These are phyloP conservation scores for Taxidea taxus DNA, from an alignment of 2,113 vertebrate genomes.

Conservation along the genomic window DNA sequence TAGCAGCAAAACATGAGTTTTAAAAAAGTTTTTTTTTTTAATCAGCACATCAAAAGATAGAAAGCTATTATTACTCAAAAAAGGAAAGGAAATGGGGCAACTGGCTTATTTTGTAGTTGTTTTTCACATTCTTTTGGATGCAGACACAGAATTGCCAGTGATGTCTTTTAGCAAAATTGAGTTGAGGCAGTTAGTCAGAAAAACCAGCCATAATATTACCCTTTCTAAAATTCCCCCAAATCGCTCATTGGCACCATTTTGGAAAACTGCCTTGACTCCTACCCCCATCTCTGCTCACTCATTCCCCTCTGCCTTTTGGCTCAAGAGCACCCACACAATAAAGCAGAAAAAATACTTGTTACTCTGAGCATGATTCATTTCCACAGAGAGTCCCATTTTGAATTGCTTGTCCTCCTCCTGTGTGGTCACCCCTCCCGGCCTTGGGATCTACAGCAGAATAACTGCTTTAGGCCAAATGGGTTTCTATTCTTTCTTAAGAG, in stretches of 20 bases:
- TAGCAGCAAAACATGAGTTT: constrained; percentile 38
- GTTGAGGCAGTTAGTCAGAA: constrained; percentile 50
- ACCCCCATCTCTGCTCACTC: not conserved
- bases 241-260: constrained; percentile 35
- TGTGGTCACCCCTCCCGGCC: constrained; percentile 64
- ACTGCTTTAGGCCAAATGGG: constrained; percentile 45
- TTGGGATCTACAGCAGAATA: constrained; percentile 62
- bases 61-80: constrained; percentile 56
- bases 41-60: constrained; percentile 66
- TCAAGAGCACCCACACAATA: constrained; percentile 41
- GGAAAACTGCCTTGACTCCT: constrained; percentile 39
- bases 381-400: constrained; percentile 37
- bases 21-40: not conserved
- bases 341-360: constrained; percentile 56
- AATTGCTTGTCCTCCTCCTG: constrained; percentile 60
- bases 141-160: constrained; percentile 19
- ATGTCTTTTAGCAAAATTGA: constrained; percentile 53
- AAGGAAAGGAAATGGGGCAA: constrained; percentile 63
- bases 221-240: constrained; percentile 52
- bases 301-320: constrained; percentile 48
- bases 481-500: constrained; percentile 64
- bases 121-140: constrained; percentile 57
- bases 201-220: constrained; percentile 29
- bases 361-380: constrained; percentile 64
- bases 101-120: constrained; percentile 51